Conservation (phyloP, 1,140 invertebrate genomes). For the Paraescarpia echinospica region DNA sequence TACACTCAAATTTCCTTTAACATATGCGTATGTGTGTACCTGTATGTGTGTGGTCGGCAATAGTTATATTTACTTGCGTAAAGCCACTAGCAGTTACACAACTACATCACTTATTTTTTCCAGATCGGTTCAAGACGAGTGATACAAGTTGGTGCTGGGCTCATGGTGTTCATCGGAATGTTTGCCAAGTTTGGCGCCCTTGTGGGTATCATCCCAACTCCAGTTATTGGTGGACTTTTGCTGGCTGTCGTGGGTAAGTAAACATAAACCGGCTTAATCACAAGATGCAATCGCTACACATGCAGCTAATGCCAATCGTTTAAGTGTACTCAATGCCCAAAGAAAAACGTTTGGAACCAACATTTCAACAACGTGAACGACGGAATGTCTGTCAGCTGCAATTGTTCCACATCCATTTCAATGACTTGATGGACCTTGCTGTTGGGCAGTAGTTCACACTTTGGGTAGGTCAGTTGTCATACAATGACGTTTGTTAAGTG, state of each 20-base stretch:
- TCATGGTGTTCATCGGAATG: slow-evolving; percentile 68
- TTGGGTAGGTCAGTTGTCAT: no score
- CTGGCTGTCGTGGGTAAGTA: slow-evolving; percentile 75
- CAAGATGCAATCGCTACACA: no score
- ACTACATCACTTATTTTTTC: not conserved
- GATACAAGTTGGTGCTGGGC: not conserved
- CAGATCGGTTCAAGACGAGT: slow-evolving; percentile 24
- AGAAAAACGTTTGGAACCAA: no score
- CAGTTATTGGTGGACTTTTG: slow-evolving; percentile 83
- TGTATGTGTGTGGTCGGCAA: no score
- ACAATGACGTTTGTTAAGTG: no score
- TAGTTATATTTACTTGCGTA: not conserved
- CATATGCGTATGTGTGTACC: not conserved
- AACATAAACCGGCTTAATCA: not conserved
- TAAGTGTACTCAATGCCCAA: no score
- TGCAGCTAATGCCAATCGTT: no score
- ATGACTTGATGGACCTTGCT: no score
- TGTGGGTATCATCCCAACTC: slow-evolving; percentile 85
- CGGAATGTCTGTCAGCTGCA: no score
- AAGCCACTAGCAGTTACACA: not conserved
- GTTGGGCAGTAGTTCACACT: no score
- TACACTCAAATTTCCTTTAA: not conserved
- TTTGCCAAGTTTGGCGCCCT: slow-evolving; percentile 71
- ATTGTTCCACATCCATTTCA: no score
- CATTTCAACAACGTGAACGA: no score